Evolutionary conservation across 2,113 vertebrate genomes (phyloP).

Genomic region (Maccullochella peelii): DNA sequence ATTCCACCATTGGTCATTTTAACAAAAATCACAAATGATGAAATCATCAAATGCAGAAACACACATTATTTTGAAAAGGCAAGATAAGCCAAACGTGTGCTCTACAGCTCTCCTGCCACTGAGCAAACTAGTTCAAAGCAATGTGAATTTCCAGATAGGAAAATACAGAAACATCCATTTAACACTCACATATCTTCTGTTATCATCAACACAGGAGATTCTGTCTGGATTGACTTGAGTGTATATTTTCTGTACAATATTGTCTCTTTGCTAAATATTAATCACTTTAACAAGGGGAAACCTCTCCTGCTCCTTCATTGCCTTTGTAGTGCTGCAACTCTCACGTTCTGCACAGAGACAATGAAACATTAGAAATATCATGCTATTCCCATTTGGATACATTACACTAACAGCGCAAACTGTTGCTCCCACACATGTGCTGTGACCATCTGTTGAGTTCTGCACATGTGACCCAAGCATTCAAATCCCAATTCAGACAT

Average conservation of each 20-base stretch:
- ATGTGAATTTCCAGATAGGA: slow-evolving; percentile 7
- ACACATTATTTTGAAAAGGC: no score
- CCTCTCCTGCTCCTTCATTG: not conserved
- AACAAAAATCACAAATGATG: not conserved
- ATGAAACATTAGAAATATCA: not conserved
- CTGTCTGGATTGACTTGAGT: not conserved
- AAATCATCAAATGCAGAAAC: not conserved
- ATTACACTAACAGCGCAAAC: not conserved
- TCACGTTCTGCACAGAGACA: not conserved
- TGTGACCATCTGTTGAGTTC: slow-evolving; percentile 15
- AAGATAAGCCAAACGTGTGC: not conserved
- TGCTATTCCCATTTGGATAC: slow-evolving; percentile 17
- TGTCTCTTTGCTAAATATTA: not conserved
- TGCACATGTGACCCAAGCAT: slow-evolving; percentile 36
- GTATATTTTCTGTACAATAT: not conserved
- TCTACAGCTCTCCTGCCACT: not conserved
- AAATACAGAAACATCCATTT: slow-evolving; percentile 9
- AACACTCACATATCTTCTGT: not conserved
- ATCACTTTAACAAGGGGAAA: not conserved
- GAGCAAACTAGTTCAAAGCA: not conserved
- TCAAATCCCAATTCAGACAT: slow-evolving; percentile 58
- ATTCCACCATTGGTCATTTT: not conserved
- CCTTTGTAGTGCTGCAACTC: not conserved
- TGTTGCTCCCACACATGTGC: slow-evolving; percentile 24
- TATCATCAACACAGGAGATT: not conserved